Evolutionary conservation across 2,797 vertebrate species (phyloP).

Genomic region (Melanotaenia trifasciata): DNA sequence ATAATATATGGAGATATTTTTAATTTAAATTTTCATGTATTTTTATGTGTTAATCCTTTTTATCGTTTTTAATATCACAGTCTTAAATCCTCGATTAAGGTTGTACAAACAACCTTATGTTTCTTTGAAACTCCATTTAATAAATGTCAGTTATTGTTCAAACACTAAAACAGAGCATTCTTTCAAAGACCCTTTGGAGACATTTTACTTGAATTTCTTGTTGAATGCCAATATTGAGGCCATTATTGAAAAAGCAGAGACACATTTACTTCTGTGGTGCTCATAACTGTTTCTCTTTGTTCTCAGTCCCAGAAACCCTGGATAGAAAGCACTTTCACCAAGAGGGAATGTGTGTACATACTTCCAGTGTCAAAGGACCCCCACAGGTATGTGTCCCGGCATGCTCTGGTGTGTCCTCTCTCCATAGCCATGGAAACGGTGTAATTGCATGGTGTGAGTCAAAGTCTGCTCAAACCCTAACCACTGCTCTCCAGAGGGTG

Average conservation of each 20-base stretch:
- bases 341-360: constrained; percentile 99
- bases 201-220: constrained; percentile 2
- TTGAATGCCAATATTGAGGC: constrained; percentile 1
- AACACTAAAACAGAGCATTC: background rate
- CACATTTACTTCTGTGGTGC: background rate
- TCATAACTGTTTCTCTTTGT: constrained; percentile 66
- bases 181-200: constrained; percentile 6
- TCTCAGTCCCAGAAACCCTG: constrained; percentile 99
- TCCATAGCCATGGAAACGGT: constrained; percentile 59
- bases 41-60: constrained; percentile 30
- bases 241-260: background rate
- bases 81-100: constrained; percentile 59
- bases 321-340: constrained; percentile 99
- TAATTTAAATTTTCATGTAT: constrained; percentile 2
- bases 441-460: constrained; percentile 69
- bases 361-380: constrained; percentile 99
- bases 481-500: constrained; percentile 63
- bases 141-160: constrained; percentile 10
- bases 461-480: constrained; percentile 66
- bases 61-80: constrained; percentile 37
- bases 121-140: background rate
- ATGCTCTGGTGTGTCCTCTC: constrained; percentile 44
- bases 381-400: constrained; percentile 90
- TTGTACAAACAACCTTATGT: constrained; percentile 14
- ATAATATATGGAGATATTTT: background rate